Percentiles rank a stretch among this genome's conserved stretches.
Conservation (phyloP, 1,140 invertebrate species). For the Tetramorium simillimum region DNA sequence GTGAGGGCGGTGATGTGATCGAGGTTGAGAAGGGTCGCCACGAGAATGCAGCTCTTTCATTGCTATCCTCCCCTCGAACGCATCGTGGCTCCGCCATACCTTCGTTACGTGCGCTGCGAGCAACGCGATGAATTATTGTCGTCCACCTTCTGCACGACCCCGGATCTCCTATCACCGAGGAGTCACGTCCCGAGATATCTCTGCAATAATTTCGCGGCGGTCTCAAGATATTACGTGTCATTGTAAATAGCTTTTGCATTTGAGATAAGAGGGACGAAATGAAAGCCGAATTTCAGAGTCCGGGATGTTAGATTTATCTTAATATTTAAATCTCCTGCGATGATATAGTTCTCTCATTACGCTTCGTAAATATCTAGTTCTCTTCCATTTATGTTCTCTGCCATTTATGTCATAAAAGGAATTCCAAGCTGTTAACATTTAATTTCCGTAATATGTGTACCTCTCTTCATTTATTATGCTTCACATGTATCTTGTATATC, state of each 20-base stretch:
- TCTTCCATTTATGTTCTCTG: no score
- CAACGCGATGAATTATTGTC: slow-evolving; percentile 66
- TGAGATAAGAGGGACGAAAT: neutral
- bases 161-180: slow-evolving; percentile 26
- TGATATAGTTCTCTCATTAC: neutral
- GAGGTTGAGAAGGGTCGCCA: slow-evolving; percentile 17
- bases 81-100: neutral
- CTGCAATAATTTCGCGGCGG: slow-evolving; percentile 37
- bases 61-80: neutral
- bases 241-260: slow-evolving; percentile 28
- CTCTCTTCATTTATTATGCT: neutral
- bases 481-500: neutral
- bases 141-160: neutral
- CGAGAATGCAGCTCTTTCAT: slow-evolving; percentile 11
- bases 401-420: neutral
- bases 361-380: neutral
- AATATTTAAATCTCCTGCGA: neutral
- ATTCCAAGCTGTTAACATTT: neutral
- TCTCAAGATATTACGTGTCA: slow-evolving; percentile 35
- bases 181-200: slow-evolving; percentile 55
- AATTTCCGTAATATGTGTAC: neutral
- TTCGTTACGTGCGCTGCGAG: slow-evolving; percentile 49
- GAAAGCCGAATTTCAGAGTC: neutral
- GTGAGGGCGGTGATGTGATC: neutral
- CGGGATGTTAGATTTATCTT: neutral